phyloP scores from a whole-genome alignment of 1,140 invertebrate genomes.

The Helicoverpa armigera region DNA sequence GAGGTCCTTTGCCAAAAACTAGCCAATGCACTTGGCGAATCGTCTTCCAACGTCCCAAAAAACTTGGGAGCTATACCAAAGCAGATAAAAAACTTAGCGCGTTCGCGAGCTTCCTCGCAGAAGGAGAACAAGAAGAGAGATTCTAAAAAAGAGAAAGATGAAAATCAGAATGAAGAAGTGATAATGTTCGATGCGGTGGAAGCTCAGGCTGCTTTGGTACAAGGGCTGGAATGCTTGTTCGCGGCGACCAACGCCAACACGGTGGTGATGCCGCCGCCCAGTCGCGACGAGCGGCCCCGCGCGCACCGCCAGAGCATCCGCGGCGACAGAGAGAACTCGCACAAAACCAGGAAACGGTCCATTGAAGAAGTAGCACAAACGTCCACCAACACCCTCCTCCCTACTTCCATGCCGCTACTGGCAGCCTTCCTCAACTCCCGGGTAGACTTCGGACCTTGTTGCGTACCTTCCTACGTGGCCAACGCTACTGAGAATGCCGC shows the following conservation, averaged over 20 bases:
- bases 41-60: constrained; percentile 83
- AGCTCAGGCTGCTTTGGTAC: constrained; percentile 85
- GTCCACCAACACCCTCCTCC: constrained; percentile 88
- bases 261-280: constrained; percentile 83
- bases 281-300: constrained; percentile 77
- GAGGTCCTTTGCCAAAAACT: constrained; percentile 74
- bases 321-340: constrained; percentile 76
- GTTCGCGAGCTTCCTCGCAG: constrained; percentile 82
- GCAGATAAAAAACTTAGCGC: constrained; percentile 86
- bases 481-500: constrained; percentile 60
- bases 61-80: constrained; percentile 92
- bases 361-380: constrained; percentile 88
- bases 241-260: constrained; percentile 85
- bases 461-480: constrained; percentile 58
- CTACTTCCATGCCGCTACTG: constrained; percentile 88
- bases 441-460: constrained; percentile 85
- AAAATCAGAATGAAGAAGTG: constrained; percentile 79
- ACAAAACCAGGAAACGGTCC: constrained; percentile 84
- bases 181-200: constrained; percentile 83
- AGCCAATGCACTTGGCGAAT: constrained; percentile 76
- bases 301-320: constrained; percentile 80
- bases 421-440: constrained; percentile 89
- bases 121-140: constrained; percentile 86
- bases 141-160: constrained; percentile 81
- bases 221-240: constrained; percentile 84